A percentile compares a stretch with the other conserved stretches of the same genome.
phyloP scores from a whole-genome alignment of 1,140 invertebrate genomes.

The Drosophila melanica region DNA sequence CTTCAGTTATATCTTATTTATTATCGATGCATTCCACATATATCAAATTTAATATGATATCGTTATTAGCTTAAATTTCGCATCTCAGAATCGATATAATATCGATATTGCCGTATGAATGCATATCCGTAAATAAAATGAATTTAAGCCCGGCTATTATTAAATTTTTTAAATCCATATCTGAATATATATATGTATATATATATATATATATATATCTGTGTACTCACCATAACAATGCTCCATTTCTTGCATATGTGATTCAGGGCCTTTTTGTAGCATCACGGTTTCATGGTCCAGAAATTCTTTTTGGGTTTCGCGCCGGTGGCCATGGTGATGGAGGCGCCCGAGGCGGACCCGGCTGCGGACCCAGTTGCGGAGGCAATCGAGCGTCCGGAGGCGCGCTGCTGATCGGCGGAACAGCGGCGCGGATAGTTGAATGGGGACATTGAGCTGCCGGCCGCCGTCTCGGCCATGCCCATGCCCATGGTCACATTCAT shows the following conservation, averaged over 20 bases:
- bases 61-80: no score
- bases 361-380: constrained; percentile 28
- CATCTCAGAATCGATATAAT: no score
- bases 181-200: no score
- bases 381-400: constrained; percentile 59
- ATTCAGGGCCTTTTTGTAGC: constrained; percentile 78
- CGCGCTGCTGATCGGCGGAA: constrained; percentile 71
- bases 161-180: no score
- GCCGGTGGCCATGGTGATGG: constrained; percentile 59
- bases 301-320: constrained; percentile 83
- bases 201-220: no score
- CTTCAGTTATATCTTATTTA: no score
- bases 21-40: no score
- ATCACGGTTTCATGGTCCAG: constrained; percentile 84
- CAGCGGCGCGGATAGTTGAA: constrained; percentile 71
- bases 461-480: background rate
- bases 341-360: constrained; percentile 18
- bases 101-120: no score
- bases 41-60: no score
- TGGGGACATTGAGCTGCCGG: constrained; percentile 55
- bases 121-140: no score
- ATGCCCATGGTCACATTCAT: constrained; percentile 7
- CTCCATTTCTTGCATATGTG: constrained; percentile 80
- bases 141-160: no score
- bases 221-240: constrained; percentile 79